Evolutionary conservation across 1,140 invertebrate genomes (phyloP), one percentile per base, ranked within the genome.

Genomic region (Metopolophium dirhodum): DNA sequence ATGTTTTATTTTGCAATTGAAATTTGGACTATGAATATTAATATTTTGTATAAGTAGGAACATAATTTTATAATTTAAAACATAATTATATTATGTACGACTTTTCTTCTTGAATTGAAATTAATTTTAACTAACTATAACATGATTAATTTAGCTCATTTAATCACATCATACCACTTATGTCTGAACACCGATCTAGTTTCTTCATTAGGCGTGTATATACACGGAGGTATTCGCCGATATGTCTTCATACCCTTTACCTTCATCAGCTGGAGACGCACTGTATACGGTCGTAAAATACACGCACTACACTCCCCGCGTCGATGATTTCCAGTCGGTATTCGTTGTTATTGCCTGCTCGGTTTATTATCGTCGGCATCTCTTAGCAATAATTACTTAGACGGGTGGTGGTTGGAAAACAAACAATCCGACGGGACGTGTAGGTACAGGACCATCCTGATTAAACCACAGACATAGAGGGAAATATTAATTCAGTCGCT

Each of bases 311-410:
- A 82, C n/a, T 8, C 45, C 35, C 9, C 22, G 3, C 68, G 68
- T 37, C n/a, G 61, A 77, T n/a, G 30, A 77, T n/a, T 57, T 91
- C 7, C 22, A 47, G 68, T 49, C n/a, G 26, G 68, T 37, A 37
- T 51, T 51, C 77, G 77, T 54, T 35, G 77, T 85, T 85, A 83
- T 83, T 51, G 47, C 77, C 22, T 35, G n/a, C 41, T 82, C 77
- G 77, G 91, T 85, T 83, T 85, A 85, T 82, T 92, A 92, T 92
- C 91, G 47, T 82, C 68, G n/a, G 45, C 45, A 49, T 92, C 91
- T 51, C 77, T 51, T 37, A 51, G 68, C 47, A 86, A 86, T 93
- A 86, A 86, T 93, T 57, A 93, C 26, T 83, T n/a, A 45, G 23
- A 57, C 49, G 49, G 23, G 37, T 8, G 68, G 47, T 30, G 91